Base-by-base conservation (phyloP, 2,797 vertebrate species). In the Rhodeus uyekii region DNA sequence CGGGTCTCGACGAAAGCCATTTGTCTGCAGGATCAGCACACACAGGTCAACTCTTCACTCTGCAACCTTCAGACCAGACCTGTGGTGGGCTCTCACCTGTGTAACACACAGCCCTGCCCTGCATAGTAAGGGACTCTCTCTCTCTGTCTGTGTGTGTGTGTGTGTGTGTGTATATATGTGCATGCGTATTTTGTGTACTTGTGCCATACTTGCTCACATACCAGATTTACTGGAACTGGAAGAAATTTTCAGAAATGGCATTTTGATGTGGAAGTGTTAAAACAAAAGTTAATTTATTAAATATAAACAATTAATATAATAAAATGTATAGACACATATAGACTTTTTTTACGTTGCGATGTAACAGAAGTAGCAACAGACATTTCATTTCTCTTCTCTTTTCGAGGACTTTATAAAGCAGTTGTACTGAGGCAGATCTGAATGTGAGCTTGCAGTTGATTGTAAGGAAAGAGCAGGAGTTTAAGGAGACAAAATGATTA, bases 21-120 rank as follows among this genome's bases (percentile, higher is more conserved):
- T 87, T 99, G 98, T 91, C 91, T 99, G 85, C 96, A 96, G 92
- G 96, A 99, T 84, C 96, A 95, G 86, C 95, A 89, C 38, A 90
- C 86, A 19, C 97, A 93, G 92, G 96, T 98, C 82, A 98, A 98
- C 92, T 91, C 94, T 85, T 96, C 95, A 68, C 93, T 97, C 81
- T 99, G 98, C 78, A 94, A 92, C 68, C 90, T 93, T 14, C 92
- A 92, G 84, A 93, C 80, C 63, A 96, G 94, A 87, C 96, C 96
- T 27, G 88, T 92, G 3, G 89, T 94, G 12, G 95, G 96, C 76
- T 96, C 96, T 81, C 96, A 96, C 63, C 90, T 94, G 16, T 99
- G 98, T 93, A 99, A 96, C 86, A 94, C 92, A 0, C 95, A 97
- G 87, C 95, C 96, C 86, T 99, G 98, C 90, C 96, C 97, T 29